phyloP scores from a whole-genome alignment of 2,113 vertebrate genomes.

The Chamaea fasciata region DNA sequence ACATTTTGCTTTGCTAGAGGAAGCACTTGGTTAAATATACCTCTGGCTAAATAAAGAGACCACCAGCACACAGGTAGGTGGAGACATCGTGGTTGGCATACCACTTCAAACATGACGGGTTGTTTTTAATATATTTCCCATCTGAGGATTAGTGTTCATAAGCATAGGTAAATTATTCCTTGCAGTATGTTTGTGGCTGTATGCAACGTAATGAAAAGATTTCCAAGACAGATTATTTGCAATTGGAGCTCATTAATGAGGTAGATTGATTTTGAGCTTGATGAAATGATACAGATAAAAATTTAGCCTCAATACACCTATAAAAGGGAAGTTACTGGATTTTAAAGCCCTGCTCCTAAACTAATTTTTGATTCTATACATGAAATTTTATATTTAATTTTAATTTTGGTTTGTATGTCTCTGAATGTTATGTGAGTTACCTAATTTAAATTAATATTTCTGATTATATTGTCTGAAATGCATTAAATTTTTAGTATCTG shows the following conservation, averaged over 20 bases:
- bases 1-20: neutral
- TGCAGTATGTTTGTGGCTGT: neutral
- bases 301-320: neutral
- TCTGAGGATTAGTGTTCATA: neutral
- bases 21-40: neutral
- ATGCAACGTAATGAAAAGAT: neutral
- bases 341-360: neutral
- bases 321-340: neutral
- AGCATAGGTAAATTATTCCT: neutral
- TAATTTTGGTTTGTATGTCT: neutral
- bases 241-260: constrained; percentile 1
- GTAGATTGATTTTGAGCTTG: neutral
- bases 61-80: neutral
- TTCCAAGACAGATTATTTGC: neutral
- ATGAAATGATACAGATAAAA: neutral
- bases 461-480: neutral
- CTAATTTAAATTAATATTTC: neutral
- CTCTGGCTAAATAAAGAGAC: neutral
- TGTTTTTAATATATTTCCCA: neutral
- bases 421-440: neutral
- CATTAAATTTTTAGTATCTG: neutral
- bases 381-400: neutral
- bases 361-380: neutral
- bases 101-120: neutral
- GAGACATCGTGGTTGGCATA: neutral